Evolutionary conservation across 1,140 invertebrate genomes (phyloP), one percentile per base, ranked within the genome.

Genomic region (Bathynomus jamesi): DNA sequence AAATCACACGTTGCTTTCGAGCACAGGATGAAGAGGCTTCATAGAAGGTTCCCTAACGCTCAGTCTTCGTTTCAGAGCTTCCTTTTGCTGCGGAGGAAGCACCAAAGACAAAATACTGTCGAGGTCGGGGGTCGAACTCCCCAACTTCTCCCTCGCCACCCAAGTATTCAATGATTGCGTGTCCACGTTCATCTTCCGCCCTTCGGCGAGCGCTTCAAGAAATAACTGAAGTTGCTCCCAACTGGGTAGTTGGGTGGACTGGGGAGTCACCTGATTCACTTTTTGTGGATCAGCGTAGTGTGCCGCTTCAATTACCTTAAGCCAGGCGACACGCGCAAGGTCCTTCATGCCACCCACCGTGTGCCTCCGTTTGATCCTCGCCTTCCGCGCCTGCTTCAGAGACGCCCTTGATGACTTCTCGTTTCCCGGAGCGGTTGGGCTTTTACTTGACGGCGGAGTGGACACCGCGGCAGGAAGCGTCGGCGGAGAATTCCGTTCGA

Each of bases 271-370:
- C 30, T 69, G 28, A 28, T 65, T n/a, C 28, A 40, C 64, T 64
- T 69, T 64, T 29, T 31, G 63, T 67, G 40, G 67, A n/a, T 28
- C 40, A 61, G 31, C 82, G 67, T 85, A 83, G 30, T 85, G 74
- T 69, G 85, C 83, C 73, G 85, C 86, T 69, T 86, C 85, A 32
- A 30, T 72, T 73, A 11, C 79, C 65, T 28, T 71, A 70, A 76
- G 27, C 75, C 69, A 85, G 78, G 85, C 84, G 64, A 89, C 83
- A 76, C 89, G 88, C 78, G 89, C 88, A 29, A 89, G 91, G 80
- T 95, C 92, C 80, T 93, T 91, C 0, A 90, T 92, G 21, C 93
- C 93, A 30, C 93, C 93, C 0, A 96, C 92, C 0, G 93, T 96
- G 82, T 95, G 93, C n/a, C 93, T 84, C 13, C 93, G 84, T 81